Evolutionary conservation across 2,888 invertebrate species (phyloP).

Genomic region (Thalpophila matura): DNA sequence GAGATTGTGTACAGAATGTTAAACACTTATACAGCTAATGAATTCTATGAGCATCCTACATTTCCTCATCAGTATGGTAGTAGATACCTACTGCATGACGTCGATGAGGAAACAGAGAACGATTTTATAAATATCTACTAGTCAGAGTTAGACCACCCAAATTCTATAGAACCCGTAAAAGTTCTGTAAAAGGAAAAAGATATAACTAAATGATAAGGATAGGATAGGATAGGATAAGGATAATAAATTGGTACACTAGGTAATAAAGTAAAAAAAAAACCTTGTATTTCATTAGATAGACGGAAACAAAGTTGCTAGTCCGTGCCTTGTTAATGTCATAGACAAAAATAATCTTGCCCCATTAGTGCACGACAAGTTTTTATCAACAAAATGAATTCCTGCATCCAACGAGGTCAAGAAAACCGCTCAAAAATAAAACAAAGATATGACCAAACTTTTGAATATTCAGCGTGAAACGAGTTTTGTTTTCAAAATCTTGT

Average conservation of each 20-base stretch:
- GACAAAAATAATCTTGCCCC: not conserved
- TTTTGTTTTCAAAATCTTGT: not conserved
- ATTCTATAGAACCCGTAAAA: not conserved
- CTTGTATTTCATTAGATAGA: not conserved
- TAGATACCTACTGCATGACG: not conserved
- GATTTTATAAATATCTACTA: constrained; percentile 4
- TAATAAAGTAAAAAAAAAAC: not conserved
- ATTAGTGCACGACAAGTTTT: not conserved
- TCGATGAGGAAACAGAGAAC: not conserved
- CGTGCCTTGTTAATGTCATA: not conserved
- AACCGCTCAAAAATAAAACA: not conserved
- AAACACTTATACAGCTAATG: constrained; percentile 8
- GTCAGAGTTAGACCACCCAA: constrained; percentile 8
- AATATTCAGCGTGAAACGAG: not conserved
- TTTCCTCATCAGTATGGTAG: constrained; percentile 22
- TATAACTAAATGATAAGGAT: no score
- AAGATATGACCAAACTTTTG: not conserved
- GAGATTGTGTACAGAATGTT: constrained; percentile 24
- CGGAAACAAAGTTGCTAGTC: not conserved
- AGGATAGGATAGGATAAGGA: no score
- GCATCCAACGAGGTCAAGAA: not conserved
- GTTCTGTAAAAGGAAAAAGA: no score
- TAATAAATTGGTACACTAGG: no score
- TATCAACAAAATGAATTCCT: not conserved
- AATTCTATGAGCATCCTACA: constrained; percentile 16